Evolutionary conservation across 2,113 vertebrate species (phyloP), one percentile per base, ranked within the genome.

Genomic region (Nicator chloris): DNA sequence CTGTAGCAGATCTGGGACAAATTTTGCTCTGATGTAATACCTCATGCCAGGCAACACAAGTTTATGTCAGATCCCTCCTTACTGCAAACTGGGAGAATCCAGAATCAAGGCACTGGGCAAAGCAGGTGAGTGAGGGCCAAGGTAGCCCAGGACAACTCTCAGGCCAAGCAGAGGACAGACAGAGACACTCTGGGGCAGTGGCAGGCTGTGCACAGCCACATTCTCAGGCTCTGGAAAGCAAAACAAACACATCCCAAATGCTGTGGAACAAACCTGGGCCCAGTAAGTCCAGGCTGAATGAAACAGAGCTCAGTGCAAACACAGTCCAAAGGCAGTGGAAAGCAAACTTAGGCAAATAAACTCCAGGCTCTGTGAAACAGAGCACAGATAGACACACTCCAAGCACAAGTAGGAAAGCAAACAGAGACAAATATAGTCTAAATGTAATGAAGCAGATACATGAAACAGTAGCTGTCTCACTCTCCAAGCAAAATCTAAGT

Each of bases 311-410:
- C 94, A 95, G 88, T 92, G 95, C 95, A 96, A 97, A 96, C 86
- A 85, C 13, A 86, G 91, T 75, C 94, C 90, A 92, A 96, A 96
- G 85, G 94, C 96, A 93, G 78, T 93, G 95, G 97, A 97, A 97
- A 97, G 95, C 94, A 93, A 96, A 96, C 70, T 79, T 72, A 28
- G 94, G 92, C 96, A 97, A 97, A 97, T 97, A 97, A 97, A 97
- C 90, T 86, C 42, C 64, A 64, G 93, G 72, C 82, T 88, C 95
- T 75, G 81, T 70, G 97, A 94, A 97, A 97, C 93, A 96, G 94
- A 95, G 96, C 92, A 83, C 92, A 94, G 95, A 96, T 96, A 97
- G 96, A 97, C 92, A 79, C 88, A 96, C 95, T 97, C 95, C 95
- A 95, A 97, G 97, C 84, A 96, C 95, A 95, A 95, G 96, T 90